Percentiles rank a stretch among this genome's conserved stretches.
Evolutionary conservation across 2,888 invertebrate genomes (phyloP).

Genomic region (Melanargia galathea): DNA sequence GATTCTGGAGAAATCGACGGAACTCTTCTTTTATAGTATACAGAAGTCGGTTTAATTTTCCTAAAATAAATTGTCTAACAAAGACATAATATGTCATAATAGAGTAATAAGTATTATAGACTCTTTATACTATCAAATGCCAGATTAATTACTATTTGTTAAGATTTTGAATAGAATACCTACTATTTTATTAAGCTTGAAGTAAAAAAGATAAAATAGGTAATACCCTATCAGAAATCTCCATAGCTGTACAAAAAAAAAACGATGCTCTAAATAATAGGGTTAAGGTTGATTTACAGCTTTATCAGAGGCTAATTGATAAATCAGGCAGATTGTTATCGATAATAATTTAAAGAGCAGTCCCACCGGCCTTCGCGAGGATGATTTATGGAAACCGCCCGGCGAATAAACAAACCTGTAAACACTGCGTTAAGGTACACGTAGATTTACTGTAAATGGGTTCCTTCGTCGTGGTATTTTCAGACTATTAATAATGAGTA

Average conservation of each 20-base stretch:
- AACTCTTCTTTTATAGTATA: too few species aligned
- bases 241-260: not conserved
- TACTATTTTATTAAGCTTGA: too few species aligned
- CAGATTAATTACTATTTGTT: too few species aligned
- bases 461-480: not conserved
- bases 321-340: constrained; percentile 48
- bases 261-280: constrained; percentile 4
- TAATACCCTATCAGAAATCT: too few species aligned
- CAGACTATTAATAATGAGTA: not conserved
- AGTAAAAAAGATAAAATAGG: too few species aligned
- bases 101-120: too few species aligned
- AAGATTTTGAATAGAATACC: too few species aligned
- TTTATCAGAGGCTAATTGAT: constrained; percentile 42
- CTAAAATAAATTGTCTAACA: too few species aligned
- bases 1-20: too few species aligned
- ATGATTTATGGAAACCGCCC: constrained; percentile 53
- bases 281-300: constrained; percentile 34
- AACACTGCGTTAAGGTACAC: constrained; percentile 15
- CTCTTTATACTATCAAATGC: too few species aligned
- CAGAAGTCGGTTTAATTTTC: too few species aligned
- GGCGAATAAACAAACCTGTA: constrained; percentile 19
- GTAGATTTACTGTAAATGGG: constrained; percentile 2
- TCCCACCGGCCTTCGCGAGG: constrained; percentile 44
- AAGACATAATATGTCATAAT: too few species aligned
- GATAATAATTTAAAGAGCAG: constrained; percentile 50